Evolutionary conservation across 2,113 vertebrate genomes (phyloP).

Genomic region (Hoplias malabaricus): DNA sequence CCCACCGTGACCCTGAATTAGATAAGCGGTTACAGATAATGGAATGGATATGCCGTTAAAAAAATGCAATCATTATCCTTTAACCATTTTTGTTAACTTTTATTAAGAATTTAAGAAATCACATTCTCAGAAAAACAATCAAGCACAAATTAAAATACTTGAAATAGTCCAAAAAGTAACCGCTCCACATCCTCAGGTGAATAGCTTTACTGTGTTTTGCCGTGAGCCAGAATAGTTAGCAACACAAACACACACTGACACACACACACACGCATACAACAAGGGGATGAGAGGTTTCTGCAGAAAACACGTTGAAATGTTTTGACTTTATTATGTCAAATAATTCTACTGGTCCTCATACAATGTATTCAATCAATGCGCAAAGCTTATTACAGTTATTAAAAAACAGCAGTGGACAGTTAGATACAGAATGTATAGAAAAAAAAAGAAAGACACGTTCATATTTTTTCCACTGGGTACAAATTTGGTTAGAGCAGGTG

Average conservation of each 20-base stretch:
- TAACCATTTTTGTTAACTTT: neutral
- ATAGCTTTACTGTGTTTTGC: neutral
- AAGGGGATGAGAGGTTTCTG: neutral
- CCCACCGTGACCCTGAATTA: too few relatives aligned
- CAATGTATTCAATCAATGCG: constrained; percentile 13
- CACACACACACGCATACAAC: neutral
- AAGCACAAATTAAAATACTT: neutral
- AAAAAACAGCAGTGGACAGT: constrained; percentile 45
- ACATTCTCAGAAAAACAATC: constrained; percentile 9
- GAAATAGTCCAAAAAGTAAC: constrained; percentile 1
- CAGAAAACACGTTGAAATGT: constrained; percentile 13
- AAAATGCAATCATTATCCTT: too few relatives aligned
- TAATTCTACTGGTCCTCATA: constrained; percentile 34
- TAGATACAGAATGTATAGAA: constrained; percentile 40
- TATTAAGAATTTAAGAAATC: constrained; percentile 27
- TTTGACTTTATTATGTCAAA: constrained; percentile 38
- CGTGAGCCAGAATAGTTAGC: neutral
- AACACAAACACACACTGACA: constrained; percentile 5
- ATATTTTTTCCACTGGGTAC: constrained; percentile 3
- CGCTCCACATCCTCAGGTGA: neutral
- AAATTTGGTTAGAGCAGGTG: constrained; percentile 34
- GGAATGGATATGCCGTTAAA: too few relatives aligned
- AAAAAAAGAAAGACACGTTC: neutral
- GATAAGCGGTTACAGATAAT: too few relatives aligned
- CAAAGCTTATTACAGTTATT: constrained; percentile 11